phyloP scores from a whole-genome alignment of 2,113 vertebrate genomes.

The Laterallus jamaicensis region DNA sequence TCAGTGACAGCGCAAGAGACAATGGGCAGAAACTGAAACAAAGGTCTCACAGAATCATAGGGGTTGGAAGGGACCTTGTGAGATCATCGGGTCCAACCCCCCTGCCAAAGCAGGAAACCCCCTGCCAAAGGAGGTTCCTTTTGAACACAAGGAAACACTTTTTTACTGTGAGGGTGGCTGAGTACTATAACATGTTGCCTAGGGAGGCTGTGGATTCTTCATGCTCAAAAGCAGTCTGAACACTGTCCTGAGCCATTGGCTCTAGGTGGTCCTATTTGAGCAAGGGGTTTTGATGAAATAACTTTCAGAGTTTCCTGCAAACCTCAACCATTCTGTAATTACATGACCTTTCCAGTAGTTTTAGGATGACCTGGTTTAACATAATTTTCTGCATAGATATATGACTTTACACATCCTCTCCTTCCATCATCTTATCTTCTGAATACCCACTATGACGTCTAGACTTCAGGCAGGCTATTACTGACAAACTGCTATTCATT shows the following conservation, averaged over 20 bases:
- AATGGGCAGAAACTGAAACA: not conserved
- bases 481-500: not conserved
- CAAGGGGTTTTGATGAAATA: not conserved
- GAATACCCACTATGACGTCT: not conserved
- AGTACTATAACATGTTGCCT: not conserved
- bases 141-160: not conserved
- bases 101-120: too few relatives aligned
- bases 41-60: too few relatives aligned
- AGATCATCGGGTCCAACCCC: too few relatives aligned
- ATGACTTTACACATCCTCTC: not conserved
- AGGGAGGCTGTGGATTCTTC: not conserved
- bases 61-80: too few relatives aligned
- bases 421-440: not conserved
- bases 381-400: not conserved
- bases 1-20: not conserved
- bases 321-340: not conserved
- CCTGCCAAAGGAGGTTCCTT: not conserved
- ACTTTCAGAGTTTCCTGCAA: not conserved
- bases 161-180: not conserved
- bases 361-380: not conserved
- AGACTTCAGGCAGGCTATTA: not conserved
- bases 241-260: not conserved
- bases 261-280: not conserved
- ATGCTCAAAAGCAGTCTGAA: not conserved
- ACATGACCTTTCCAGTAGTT: not conserved